Percentiles rank a stretch among this genome's conserved stretches.
phyloP scores from a whole-genome alignment of 2,888 invertebrate species.

The Pachymerium ferrugineum region DNA sequence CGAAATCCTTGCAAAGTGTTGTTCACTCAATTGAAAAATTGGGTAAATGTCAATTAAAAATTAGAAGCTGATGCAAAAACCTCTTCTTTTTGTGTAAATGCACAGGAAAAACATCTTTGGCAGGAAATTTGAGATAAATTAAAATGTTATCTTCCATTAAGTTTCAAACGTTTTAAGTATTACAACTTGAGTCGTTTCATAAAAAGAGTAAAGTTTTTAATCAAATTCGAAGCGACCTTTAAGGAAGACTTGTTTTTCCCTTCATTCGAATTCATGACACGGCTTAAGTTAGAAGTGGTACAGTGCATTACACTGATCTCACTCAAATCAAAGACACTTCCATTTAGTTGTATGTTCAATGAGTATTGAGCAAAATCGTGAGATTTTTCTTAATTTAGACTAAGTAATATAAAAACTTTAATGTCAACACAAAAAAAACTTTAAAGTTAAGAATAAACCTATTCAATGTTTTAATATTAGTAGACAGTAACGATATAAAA shows the following conservation, averaged over 20 bases:
- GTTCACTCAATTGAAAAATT: constrained; percentile 11
- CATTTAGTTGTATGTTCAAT: neutral
- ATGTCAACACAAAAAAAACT: neutral
- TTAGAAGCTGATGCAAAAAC: neutral
- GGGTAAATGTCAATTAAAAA: constrained; percentile 11
- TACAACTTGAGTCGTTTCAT: too few species aligned
- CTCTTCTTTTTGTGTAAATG: too few species aligned
- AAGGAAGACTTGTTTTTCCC: neutral
- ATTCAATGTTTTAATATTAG: too few species aligned
- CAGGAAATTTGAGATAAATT: too few species aligned
- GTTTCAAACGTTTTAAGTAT: too few species aligned
- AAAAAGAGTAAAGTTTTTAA: too few species aligned
- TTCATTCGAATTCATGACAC: neutral
- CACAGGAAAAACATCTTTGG: too few species aligned
- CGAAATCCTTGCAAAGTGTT: neutral
- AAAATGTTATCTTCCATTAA: too few species aligned
- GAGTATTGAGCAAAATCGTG: neutral
- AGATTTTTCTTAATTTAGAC: neutral
- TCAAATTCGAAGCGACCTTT: constrained; percentile 5
- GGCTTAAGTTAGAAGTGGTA: neutral
- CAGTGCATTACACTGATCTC: neutral
- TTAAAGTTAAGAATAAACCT: neutral
- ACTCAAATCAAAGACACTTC: neutral
- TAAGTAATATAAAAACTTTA: neutral
- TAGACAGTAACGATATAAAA: too few species aligned